Evolutionary conservation across 2,797 vertebrate genomes (phyloP).

Genomic region (Sparidentex hasta): DNA sequence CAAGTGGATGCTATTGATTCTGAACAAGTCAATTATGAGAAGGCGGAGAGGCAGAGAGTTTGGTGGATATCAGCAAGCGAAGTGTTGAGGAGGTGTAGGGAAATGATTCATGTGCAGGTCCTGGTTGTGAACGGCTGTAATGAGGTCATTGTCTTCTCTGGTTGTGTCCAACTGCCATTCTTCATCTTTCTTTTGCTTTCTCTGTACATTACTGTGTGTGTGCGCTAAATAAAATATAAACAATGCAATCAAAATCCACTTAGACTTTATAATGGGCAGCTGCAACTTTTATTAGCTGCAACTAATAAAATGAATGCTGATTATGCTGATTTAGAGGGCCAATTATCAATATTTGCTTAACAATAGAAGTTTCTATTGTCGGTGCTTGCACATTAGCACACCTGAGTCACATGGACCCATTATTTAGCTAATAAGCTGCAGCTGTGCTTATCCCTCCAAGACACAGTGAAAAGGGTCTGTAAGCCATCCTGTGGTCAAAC

Average conservation of each 20-base stretch:
- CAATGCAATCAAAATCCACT: conserved; percentile 5
- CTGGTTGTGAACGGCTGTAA: conserved; percentile 15
- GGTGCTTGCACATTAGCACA: conserved; percentile 8
- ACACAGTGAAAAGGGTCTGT: conserved; percentile 1
- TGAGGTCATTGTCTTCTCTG: conserved; percentile 23
- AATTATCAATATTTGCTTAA: conserved; percentile 55
- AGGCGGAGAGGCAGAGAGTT: conserved; percentile 4
- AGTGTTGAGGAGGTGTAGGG: conserved; percentile 7
- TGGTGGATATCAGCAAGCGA: conserved; percentile 10
- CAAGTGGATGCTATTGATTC: conserved; percentile 44
- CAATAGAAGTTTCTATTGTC: conserved; percentile 23
- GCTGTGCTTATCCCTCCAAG: conserved; percentile 4
- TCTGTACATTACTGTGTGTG: conserved; percentile 10
- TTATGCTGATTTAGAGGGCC: conserved; percentile 6
- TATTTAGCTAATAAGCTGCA: conserved; percentile 31
- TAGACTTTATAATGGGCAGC: conserved; percentile 15
- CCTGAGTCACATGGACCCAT: conserved; percentile 11
- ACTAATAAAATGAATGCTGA: conserved; percentile 11
- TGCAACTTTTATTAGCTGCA: conserved; percentile 17
- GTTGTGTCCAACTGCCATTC: conserved; percentile 8
- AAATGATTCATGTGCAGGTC: conserved; percentile 22
- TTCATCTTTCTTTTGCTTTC: not conserved
- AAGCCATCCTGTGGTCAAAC: not conserved
- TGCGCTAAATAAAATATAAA: not conserved
- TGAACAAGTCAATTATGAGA: conserved; percentile 37